These are phyloP conservation scores for Strigamia maritima DNA, from an alignment of 2,888 invertebrate genomes.

Conservation along the genomic window DNA sequence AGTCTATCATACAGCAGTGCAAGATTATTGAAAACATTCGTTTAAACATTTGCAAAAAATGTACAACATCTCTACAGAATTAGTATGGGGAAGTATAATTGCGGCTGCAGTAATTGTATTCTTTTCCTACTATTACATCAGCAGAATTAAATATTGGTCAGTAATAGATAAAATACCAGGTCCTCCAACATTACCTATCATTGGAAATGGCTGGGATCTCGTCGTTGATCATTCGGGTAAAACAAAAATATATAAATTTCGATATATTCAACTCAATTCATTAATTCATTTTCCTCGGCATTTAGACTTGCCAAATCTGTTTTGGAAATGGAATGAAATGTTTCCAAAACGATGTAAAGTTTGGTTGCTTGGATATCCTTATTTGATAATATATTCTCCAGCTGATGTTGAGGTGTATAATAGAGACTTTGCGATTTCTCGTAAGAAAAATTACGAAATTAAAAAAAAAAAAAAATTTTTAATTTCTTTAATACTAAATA, in stretches of 20 bases:
- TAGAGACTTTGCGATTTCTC: too few species aligned
- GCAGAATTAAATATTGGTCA: background rate
- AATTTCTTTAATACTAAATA: too few species aligned
- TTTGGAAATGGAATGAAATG: background rate
- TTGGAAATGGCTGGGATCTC: slow-evolving; percentile 63
- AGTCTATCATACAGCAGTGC: too few species aligned
- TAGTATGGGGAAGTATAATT: background rate
- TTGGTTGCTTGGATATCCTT: background rate
- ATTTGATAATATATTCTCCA: background rate
- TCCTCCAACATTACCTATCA: slow-evolving; percentile 59
- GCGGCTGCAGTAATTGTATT: background rate
- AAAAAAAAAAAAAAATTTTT: too few species aligned
- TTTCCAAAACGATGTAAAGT: background rate
- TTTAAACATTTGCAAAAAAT: too few species aligned
- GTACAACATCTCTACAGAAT: background rate
- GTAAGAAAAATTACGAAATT: too few species aligned
- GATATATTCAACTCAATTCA: background rate
- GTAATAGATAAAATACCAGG: slow-evolving; percentile 59
- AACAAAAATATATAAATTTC: background rate
- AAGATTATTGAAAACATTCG: too few species aligned
- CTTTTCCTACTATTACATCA: background rate
- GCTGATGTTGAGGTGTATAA: background rate
- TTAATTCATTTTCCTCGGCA: background rate
- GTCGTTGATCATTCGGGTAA: slow-evolving; percentile 61
- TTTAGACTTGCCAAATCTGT: background rate